Base-by-base conservation (phyloP, 2,113 vertebrate species). In the Helogale parvula region DNA sequence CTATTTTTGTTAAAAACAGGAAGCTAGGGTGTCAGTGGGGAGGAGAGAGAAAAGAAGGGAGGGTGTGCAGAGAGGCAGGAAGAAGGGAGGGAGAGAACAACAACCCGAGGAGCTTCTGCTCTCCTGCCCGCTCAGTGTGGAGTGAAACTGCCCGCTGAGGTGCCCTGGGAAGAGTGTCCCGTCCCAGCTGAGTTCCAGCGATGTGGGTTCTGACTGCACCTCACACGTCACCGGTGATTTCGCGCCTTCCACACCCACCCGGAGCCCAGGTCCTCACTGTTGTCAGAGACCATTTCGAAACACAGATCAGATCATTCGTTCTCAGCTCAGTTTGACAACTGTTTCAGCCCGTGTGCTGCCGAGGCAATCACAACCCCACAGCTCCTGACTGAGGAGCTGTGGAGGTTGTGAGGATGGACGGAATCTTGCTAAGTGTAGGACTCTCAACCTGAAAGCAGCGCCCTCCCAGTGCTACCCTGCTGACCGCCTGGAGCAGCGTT, bases 1-100 rank as follows among this genome's bases (percentile, higher is more conserved):
- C 66, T 47, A 35, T 93, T 96, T 94, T 96, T 87, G 80, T 97
- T 79, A 90, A 96, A 97, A 85, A 96, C 92, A 96, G 97, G 94
- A 97, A 97, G 38, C 80, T 86, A 27, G 60, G 84, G 80, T 50
- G 50, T 50, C 66, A 25, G 13, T 33, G n/a, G 38, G 57, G 72
- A 79, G 80, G 91, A 94, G 57, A 52, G 80, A 45, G 72, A 88
- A n/a, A 45, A 77, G 79, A 80, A 96, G 92, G 35, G 35, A 71
- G 41, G 76, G 5, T 47, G 29, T 47, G 92, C 31, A 90, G 71
- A 71, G 89, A 83, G 41, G 12, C 60, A 41, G 60, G 54, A 38
- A 60, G 57, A 47, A 63, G 3, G 80, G 76, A 89, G 63, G 79
- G 69, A 80, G 52, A 47, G 81, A 93, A 79, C 38, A 71, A 27